A percentile compares a stretch with the other conserved stretches of the same genome.
phyloP scores from a whole-genome alignment of 2,113 vertebrate genomes.

The Microcebus ravelobensis region DNA sequence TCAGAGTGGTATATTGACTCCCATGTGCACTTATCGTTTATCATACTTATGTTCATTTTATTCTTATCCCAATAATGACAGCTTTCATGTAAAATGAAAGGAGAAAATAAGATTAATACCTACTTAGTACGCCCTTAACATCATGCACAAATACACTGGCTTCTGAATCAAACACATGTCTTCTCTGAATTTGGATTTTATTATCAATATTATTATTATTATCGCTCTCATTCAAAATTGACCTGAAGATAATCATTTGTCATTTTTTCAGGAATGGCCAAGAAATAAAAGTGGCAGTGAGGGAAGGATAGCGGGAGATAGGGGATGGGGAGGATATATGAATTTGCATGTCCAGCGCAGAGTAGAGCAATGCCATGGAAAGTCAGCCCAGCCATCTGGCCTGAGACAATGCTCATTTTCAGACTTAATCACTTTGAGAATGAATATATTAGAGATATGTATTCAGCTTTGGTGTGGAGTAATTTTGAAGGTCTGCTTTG shows the following conservation, averaged over 20 bases:
- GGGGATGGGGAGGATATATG: background rate
- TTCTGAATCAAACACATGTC: slow-evolving; percentile 53
- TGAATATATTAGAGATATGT: slow-evolving; percentile 27
- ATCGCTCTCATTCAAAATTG: slow-evolving; percentile 58
- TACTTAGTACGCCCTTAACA: slow-evolving; percentile 76
- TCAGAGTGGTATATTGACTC: slow-evolving; percentile 83
- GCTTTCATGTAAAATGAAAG: slow-evolving; percentile 80
- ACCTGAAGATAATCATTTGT: slow-evolving; percentile 48
- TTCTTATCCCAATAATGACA: slow-evolving; percentile 78
- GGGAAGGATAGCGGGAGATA: background rate
- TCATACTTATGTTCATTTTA: slow-evolving; percentile 83
- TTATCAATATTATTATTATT: slow-evolving; percentile 50
- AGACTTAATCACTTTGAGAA: slow-evolving; percentile 57
- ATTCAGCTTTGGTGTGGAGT: slow-evolving; percentile 46
- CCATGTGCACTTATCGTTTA: slow-evolving; percentile 79
- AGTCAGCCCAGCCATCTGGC: slow-evolving; percentile 67
- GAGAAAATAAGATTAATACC: slow-evolving; percentile 79
- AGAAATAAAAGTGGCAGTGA: background rate
- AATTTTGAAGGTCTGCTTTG: slow-evolving; percentile 34
- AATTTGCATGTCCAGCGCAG: slow-evolving; percentile 62
- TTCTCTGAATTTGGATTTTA: slow-evolving; percentile 66
- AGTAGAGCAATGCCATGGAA: slow-evolving; percentile 48
- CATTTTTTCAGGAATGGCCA: slow-evolving; percentile 35
- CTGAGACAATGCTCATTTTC: slow-evolving; percentile 60
- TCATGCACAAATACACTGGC: slow-evolving; percentile 15